phyloP scores from a whole-genome alignment of 2,888 invertebrate genomes.

The Lordiphosa fenestrarum region DNA sequence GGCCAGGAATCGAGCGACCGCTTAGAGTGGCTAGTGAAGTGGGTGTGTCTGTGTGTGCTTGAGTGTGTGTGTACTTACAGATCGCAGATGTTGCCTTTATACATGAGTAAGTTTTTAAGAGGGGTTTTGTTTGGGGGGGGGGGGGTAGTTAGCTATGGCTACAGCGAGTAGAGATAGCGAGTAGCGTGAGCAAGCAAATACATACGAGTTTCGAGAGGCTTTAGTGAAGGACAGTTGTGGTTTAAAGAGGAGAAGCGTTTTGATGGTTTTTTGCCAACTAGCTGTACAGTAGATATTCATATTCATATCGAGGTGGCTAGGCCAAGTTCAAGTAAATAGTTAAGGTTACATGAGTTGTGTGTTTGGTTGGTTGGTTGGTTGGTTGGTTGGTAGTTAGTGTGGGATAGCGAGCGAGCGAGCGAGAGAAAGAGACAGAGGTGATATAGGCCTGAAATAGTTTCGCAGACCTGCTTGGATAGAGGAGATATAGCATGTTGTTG shows the following conservation, averaged over 20 bases:
- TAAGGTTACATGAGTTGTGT: slow-evolving; percentile 6
- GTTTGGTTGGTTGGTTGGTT: too few species aligned
- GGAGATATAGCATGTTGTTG: slow-evolving; percentile 57
- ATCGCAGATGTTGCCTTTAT: too few species aligned
- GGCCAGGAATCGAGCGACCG: too few species aligned
- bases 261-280: slow-evolving; percentile 15
- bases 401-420: slow-evolving; percentile 12
- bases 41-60: too few species aligned
- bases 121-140: slow-evolving; percentile 1
- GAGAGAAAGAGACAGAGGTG: slow-evolving; percentile 10
- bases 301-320: slow-evolving; percentile 4
- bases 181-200: slow-evolving; percentile 11
- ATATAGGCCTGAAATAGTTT: slow-evolving; percentile 8
- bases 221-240: slow-evolving; percentile 28
- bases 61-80: neutral
- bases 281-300: slow-evolving; percentile 5
- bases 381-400: slow-evolving; percentile 3
- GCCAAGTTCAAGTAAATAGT: slow-evolving; percentile 4
- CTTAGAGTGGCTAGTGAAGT: too few species aligned
- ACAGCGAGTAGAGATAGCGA: slow-evolving; percentile 47
- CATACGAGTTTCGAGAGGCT: slow-evolving; percentile 13
- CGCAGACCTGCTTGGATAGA: slow-evolving; percentile 12
- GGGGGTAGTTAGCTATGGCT: slow-evolving; percentile 30
- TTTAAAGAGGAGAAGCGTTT: neutral
- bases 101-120: too few species aligned